These are phyloP conservation scores for Palythoa heliodiscus DNA, from an alignment of 92 coral and sea anemone species.

Conservation along the genomic window DNA sequence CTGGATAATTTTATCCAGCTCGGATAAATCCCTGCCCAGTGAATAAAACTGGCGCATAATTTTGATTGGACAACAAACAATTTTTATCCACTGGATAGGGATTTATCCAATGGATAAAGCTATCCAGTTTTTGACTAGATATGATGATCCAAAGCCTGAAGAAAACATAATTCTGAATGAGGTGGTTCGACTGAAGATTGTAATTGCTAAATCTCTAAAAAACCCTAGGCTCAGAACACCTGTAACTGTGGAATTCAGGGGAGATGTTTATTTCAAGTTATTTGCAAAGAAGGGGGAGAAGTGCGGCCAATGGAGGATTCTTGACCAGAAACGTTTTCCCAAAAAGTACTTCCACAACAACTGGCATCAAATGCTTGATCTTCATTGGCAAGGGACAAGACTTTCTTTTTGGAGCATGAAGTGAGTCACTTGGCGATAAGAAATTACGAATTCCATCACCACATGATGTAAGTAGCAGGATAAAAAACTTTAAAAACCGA, in stretches of 20 bases:
- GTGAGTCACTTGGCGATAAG: too few species aligned
- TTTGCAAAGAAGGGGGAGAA: constrained; percentile 47
- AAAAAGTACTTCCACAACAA: too few species aligned
- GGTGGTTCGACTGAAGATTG: constrained; percentile 44
- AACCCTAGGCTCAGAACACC: constrained; percentile 30
- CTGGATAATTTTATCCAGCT: not conserved
- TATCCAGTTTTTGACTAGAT: too few species aligned
- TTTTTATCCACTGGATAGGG: too few species aligned
- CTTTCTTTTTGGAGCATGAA: too few species aligned
- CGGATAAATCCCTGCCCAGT: not conserved
- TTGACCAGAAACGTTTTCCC: constrained; percentile 39
- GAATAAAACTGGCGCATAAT: too few species aligned
- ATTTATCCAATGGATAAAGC: too few species aligned
- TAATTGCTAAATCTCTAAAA: constrained; percentile 35
- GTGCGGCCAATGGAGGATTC: constrained; percentile 46
- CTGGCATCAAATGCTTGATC: constrained; percentile 55
- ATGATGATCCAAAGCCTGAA: too few species aligned
- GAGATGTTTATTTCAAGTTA: constrained; percentile 48
- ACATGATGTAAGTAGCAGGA: too few species aligned
- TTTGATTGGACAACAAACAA: too few species aligned
- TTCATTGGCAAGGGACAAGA: constrained; percentile 64
- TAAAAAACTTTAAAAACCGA: too few species aligned
- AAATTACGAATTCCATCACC: too few species aligned
- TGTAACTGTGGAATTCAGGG: constrained; percentile 45
- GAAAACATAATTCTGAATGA: not conserved